Evolutionary conservation across 2,113 vertebrate genomes (phyloP), one percentile per base, ranked within the genome.

Genomic region (Silurus meridionalis): DNA sequence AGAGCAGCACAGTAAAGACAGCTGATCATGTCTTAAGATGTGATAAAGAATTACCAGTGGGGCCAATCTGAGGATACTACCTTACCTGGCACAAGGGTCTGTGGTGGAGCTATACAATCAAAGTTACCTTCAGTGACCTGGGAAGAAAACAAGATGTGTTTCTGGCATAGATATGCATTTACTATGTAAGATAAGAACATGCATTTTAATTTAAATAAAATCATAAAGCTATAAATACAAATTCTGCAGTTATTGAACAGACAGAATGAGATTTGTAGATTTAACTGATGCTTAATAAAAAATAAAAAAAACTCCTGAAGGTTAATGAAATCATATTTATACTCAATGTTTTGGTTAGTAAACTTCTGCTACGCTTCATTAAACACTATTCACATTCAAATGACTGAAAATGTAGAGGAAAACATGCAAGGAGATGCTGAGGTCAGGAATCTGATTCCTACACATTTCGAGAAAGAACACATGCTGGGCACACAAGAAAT

Each of bases 81-180:
- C 69, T 90, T 86, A 88, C 89, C 89, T 86, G 84, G 69, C 67
- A 84, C 52, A 25, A 78, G 84, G 7, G 46, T 88, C 78, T 77
- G 78, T 63, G 84, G 77, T 78, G 82, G 86, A 48, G 84, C 63
- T 23, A 28, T 17, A 57, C 3, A 9, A 55, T 90, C 69, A 52
- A 84, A 86, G 63, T 69, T 88, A 69, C 72, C 69, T 67, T 86
- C 55, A 46, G 52, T 77, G 67, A 80, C 53, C 89, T 90, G 58
- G 66, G 66, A 79, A 83, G 67, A 58, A 85, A 55, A 64, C 61
- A 15, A 25, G 23, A 21, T 46, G 28, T 3, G 46, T 46, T 15
- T 28, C 7, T n/a, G 8, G 10, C 8, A 64, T 46, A 46, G 48
- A 21, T 9, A 55, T 19, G 46, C 37, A 72, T 72, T 72, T 8